Conservation (phyloP, 2,888 invertebrate genomes). For the Aleiodes alternator region DNA sequence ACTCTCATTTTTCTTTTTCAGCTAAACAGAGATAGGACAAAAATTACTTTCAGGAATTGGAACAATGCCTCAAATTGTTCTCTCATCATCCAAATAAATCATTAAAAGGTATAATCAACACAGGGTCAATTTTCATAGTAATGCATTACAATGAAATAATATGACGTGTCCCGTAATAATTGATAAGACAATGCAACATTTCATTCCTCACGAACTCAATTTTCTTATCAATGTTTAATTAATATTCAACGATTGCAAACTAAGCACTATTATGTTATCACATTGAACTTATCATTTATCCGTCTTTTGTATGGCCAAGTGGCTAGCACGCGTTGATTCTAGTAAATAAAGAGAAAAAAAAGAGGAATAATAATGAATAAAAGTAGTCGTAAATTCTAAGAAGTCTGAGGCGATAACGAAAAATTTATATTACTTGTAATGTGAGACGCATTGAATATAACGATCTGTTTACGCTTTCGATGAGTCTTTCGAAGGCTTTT, state of each 20-base stretch:
- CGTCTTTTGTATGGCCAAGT: slow-evolving; percentile 5
- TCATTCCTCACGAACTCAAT: not conserved
- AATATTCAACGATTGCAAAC: slow-evolving; percentile 22
- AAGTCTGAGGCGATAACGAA: slow-evolving; percentile 26
- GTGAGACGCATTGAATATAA: slow-evolving; percentile 4
- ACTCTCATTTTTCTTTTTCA: no score
- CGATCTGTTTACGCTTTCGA: no score
- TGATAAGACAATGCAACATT: slow-evolving; percentile 28
- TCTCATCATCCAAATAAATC: no score
- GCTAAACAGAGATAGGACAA: no score
- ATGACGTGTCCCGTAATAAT: not conserved
- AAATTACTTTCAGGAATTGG: no score
- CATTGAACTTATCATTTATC: slow-evolving; percentile 20
- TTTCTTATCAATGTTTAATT: slow-evolving; percentile 31
- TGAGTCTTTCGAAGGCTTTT: no score
- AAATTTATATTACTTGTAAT: not conserved
- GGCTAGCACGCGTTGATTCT: not conserved
- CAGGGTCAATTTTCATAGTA: no score
- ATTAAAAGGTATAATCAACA: no score
- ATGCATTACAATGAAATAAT: no score
- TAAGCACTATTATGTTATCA: slow-evolving; percentile 25
- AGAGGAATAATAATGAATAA: not conserved
- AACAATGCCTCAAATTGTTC: no score
- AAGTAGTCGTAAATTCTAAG: slow-evolving; percentile 6
- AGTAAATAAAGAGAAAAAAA: no score